Base-by-base conservation (phyloP, 2,113 vertebrate species). In the Paramormyrops kingsleyae region DNA sequence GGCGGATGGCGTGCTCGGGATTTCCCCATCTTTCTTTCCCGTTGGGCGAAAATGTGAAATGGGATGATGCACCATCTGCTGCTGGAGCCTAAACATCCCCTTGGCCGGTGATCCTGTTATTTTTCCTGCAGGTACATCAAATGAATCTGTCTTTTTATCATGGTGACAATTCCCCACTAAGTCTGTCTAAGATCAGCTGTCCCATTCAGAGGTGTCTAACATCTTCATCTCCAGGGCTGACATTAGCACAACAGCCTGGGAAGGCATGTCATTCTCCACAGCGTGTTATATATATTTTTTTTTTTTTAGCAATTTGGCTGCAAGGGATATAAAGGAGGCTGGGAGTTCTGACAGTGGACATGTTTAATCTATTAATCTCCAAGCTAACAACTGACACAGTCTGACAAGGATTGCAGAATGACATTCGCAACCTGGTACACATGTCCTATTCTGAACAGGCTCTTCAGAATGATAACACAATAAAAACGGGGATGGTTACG, bases 311-410 rank as follows among this genome's bases (percentile, higher is more conserved):
- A 86, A 90, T 74, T 44, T 70, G 39, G 47, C 47, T 87, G 24
- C 62, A 21, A 87, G 56, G 47, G 49, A 35, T 87, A 31, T 49
- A 62, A 49, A 19, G 15, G 47, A 47, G 56, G 84, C 17, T 87
- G 56, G 27, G 19, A 35, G 52, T 87, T 74, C 84, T 90, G 83
- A 90, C 42, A 52, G 56, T 53, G 62, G 44, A 77, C 62, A 90
- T 10, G 47, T 70, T 87, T 90, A 87, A 90, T 87, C 62, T 46
- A 90, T 90, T 70, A 47, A 39, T 90, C 83, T 87, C 62, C 62
- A 15, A 31, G 39, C 46, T 39, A 87, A 74, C 35, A 27, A 39
- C 27, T 70, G 31, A 87, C n/a, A 21, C 44, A 50, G 13, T 13
- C 85, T 87, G 83, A 87, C 83, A 87, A 74, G 83, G 46, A 77